Conservation (phyloP, 2,888 invertebrate species). For the Pemphredon lugubris region DNA sequence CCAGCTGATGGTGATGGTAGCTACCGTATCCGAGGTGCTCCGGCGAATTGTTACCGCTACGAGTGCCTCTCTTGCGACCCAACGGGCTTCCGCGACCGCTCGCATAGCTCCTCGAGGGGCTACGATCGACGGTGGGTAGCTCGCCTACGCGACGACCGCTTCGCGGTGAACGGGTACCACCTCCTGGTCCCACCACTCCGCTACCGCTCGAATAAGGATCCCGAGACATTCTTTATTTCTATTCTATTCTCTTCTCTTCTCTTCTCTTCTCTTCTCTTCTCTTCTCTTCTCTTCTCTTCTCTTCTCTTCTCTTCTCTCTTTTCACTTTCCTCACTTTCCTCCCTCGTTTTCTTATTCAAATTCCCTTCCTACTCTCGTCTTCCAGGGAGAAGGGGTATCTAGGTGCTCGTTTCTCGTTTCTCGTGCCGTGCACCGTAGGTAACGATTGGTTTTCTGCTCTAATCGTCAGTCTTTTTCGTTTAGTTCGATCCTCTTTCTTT, state of each 20-base stretch:
- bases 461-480: conserved; percentile 21
- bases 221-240: conserved; percentile 82
- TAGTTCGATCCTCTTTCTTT: conserved; percentile 5
- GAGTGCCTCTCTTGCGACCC: conserved; percentile 82
- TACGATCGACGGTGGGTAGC: conserved; percentile 94
- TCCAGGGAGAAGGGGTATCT: too few species aligned
- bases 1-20: conserved; percentile 81
- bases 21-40: conserved; percentile 82
- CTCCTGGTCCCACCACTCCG: conserved; percentile 86
- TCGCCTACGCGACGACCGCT: conserved; percentile 86
- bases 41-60: conserved; percentile 84
- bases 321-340: too few species aligned
- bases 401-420: too few species aligned
- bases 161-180: conserved; percentile 82
- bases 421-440: conserved; percentile 9
- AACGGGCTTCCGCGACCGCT: conserved; percentile 84
- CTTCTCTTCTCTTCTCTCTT: background rate
- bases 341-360: too few species aligned
- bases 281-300: background rate
- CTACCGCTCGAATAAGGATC: conserved; percentile 84
- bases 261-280: background rate
- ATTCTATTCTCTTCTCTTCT: conserved; percentile 69
- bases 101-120: conserved; percentile 91
- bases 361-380: too few species aligned
- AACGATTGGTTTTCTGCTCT: conserved; percentile 29